Evolutionary conservation across 2,888 invertebrate genomes (phyloP).

Genomic region (Schrankia costaestrigalis): DNA sequence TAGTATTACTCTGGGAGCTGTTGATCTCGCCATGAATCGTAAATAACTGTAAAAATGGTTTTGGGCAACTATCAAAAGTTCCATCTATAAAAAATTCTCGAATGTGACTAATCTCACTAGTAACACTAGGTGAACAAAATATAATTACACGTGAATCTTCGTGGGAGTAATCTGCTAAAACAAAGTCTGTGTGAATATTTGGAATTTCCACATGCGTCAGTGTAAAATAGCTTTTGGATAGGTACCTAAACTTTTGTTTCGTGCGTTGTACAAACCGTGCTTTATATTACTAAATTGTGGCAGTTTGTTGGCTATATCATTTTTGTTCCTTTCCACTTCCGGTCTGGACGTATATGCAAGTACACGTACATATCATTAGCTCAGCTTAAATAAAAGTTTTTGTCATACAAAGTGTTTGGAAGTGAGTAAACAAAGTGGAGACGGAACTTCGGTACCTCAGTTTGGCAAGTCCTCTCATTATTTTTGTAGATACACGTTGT

Average conservation of each 20-base stretch:
- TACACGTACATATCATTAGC: too few species aligned
- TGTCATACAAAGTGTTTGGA: too few species aligned
- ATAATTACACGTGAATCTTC: not conserved
- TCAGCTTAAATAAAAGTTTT: too few species aligned
- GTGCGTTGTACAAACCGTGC: not conserved
- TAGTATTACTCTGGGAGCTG: not conserved
- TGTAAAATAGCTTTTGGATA: too few species aligned
- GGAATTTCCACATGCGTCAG: conserved; percentile 1
- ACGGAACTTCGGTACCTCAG: too few species aligned
- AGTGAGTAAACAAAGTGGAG: too few species aligned
- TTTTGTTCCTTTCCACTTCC: not conserved
- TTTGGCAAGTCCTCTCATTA: too few species aligned
- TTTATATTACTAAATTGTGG: too few species aligned
- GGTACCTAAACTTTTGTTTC: not conserved
- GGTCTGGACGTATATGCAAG: too few species aligned
- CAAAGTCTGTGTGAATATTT: conserved; percentile 1
- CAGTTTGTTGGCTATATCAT: not conserved
- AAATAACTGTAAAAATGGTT: not conserved
- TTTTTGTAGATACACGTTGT: too few species aligned
- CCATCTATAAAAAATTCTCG: not conserved
- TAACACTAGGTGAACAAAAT: conserved; percentile 1
- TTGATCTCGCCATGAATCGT: too few species aligned
- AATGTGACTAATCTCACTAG: not conserved
- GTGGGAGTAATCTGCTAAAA: conserved; percentile 1
- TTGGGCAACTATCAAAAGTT: conserved; percentile 1